Evolutionary conservation across 2,113 vertebrate species (phyloP).

Genomic region (Grammatotria lemairii): DNA sequence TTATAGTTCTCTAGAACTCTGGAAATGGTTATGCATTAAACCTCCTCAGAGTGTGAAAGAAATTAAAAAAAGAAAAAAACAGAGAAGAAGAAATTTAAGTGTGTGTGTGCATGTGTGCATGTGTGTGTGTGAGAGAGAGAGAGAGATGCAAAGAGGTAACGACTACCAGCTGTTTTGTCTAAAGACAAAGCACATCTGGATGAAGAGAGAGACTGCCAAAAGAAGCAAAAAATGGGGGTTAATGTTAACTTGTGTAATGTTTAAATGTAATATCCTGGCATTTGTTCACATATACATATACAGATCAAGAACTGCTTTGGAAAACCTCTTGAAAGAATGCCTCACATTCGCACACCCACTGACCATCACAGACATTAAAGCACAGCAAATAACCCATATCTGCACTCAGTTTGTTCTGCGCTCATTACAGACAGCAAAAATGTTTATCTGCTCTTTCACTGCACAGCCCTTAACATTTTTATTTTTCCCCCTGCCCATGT

Average conservation of each 20-base stretch:
- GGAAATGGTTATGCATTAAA: conserved; percentile 35
- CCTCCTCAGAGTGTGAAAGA: conserved; percentile 34
- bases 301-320: background rate
- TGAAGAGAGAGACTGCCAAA: background rate
- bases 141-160: conserved; percentile 27
- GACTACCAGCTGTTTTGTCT: conserved; percentile 60
- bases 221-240: background rate
- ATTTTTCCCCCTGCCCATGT: background rate
- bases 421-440: background rate
- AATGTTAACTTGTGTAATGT: background rate
- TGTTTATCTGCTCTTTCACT: background rate
- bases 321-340: background rate
- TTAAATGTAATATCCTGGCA: background rate
- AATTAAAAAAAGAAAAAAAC: background rate
- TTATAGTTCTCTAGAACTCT: conserved; percentile 18
- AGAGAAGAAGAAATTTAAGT: background rate
- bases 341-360: background rate
- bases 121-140: background rate
- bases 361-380: background rate
- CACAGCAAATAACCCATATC: background rate
- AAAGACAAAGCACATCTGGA: conserved; percentile 47
- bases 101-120: background rate
- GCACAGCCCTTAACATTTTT: background rate
- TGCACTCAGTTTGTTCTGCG: background rate
- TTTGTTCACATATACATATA: background rate